Percentiles rank a stretch among this genome's conserved stretches.
These are phyloP conservation scores for Myotis findleyi DNA, from an alignment of 2,797 vertebrate genomes.

Conservation along the genomic window DNA sequence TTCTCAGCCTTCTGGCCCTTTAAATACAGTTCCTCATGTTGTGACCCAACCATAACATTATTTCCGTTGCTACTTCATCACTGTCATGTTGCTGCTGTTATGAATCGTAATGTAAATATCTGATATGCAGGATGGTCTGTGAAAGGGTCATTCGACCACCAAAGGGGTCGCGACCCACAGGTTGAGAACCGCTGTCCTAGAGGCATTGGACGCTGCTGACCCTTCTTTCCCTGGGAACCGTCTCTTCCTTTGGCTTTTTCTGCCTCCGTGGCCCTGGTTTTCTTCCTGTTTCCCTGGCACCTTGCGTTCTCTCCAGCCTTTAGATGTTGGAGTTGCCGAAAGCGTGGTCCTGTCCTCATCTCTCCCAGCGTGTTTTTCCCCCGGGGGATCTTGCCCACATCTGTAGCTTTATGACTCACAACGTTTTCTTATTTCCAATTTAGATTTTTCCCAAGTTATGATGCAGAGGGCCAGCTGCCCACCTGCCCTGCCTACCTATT, in stretches of 20 bases:
- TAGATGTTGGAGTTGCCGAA: neutral
- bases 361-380: neutral
- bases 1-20: too few relatives aligned
- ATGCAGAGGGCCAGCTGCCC: neutral
- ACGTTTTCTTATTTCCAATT: neutral
- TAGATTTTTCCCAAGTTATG: neutral
- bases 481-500: neutral
- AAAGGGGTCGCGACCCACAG: too few relatives aligned
- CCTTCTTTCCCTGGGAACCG: neutral
- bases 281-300: neutral
- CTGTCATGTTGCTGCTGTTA: too few relatives aligned
- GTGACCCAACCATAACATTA: too few relatives aligned
- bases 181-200: neutral
- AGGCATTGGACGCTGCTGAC: neutral
- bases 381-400: neutral
- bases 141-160: too few relatives aligned
- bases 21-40: too few relatives aligned
- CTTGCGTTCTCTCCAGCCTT: neutral
- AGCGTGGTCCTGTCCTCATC: neutral
- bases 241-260: neutral
- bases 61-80: too few relatives aligned
- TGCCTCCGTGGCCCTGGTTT: neutral
- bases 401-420: constrained; percentile 1
- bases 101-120: too few relatives aligned
- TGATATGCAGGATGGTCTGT: too few relatives aligned